Evolutionary conservation across 1,140 invertebrate genomes (phyloP), one percentile per base, ranked within the genome.

Genomic region (Semibalanus balanoides): DNA sequence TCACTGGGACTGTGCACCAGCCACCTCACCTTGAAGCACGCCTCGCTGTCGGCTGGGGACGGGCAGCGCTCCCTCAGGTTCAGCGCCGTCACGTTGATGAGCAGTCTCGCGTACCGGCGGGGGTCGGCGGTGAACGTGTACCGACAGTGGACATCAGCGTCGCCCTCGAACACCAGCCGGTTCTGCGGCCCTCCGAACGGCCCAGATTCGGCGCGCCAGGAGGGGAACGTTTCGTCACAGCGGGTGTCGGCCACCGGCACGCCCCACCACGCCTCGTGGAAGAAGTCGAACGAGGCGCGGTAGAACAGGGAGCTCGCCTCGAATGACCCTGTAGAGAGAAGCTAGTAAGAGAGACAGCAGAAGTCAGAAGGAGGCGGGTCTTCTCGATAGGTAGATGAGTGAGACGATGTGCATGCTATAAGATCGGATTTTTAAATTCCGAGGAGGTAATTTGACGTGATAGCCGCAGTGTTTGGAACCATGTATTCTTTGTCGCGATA

Each of bases 211-310:
- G 87, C 85, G 73, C 87, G 84, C 91, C 92, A 94, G 0, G 91
- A 90, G 7, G 90, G 88, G 81, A 94, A 93, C 0, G 90, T 88
- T 82, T 95, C 93, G 80, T 95, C 93, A 83, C 93, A 95, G 17
- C 90, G 88, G 0, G 91, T 94, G 30, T 89, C 90, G 0, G 87
- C 86, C 0, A 94, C 89, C 0, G 91, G 89, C 76, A 92, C 91
- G 0, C 93, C 93, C 77, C 91, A 92, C 40, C 90, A 88, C 0
- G 91, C 94, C 77, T 93, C 93, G 82, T 95, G 95, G 84, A 94
- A 95, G 84, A 95, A 95, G 81, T 95, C 93, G 79, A 94, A 95
- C 82, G 94, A 92, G 0, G 92, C 92, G 93, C 93, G 94, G 82
- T 94, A 95, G 82, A 95, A 94, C 0, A 95, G 84, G 0, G 93